Conservation (phyloP, 2,797 vertebrate species). For the Sebastes trivittatus region DNA sequence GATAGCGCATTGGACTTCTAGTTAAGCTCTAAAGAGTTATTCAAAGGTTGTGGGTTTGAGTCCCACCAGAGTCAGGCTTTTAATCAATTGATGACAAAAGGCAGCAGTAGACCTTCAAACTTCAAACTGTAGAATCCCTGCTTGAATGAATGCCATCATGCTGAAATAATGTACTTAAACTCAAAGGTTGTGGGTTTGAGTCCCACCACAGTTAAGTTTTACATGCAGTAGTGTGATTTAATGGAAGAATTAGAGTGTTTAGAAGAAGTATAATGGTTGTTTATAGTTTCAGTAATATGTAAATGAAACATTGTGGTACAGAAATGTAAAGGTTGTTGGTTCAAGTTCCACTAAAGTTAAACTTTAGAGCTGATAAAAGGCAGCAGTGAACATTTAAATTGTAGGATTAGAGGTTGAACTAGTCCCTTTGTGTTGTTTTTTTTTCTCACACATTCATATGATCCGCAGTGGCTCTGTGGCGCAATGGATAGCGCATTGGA, state of each 20-base stretch:
- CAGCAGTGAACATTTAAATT: too few relatives aligned
- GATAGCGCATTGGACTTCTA: constrained; percentile 97
- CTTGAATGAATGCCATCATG: not conserved
- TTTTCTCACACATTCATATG: too few relatives aligned
- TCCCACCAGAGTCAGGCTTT: constrained; percentile 54
- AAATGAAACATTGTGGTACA: too few relatives aligned
- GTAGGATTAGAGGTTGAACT: too few relatives aligned
- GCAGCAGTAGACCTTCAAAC: not conserved
- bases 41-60: constrained; percentile 77
- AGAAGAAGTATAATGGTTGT: too few relatives aligned
- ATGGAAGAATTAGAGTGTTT: too few relatives aligned
- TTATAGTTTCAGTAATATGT: too few relatives aligned
- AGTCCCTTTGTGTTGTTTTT: too few relatives aligned
- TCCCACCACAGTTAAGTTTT: constrained; percentile 9
- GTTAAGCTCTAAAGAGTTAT: not conserved
- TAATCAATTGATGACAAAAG: not conserved
- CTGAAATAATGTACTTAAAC: too few relatives aligned
- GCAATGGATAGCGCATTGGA: constrained; percentile 99
- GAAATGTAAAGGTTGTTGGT: too few relatives aligned
- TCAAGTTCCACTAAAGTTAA: too few relatives aligned
- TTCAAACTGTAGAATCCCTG: not conserved
- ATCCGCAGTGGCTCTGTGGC: constrained; percentile 84
- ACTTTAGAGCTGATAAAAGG: too few relatives aligned
- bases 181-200: constrained; percentile 79
- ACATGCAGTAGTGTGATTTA: not conserved